Evolutionary conservation across 1,140 invertebrate species (phyloP), one percentile per base, ranked within the genome.

Genomic region (Drosophila mauritiana): DNA sequence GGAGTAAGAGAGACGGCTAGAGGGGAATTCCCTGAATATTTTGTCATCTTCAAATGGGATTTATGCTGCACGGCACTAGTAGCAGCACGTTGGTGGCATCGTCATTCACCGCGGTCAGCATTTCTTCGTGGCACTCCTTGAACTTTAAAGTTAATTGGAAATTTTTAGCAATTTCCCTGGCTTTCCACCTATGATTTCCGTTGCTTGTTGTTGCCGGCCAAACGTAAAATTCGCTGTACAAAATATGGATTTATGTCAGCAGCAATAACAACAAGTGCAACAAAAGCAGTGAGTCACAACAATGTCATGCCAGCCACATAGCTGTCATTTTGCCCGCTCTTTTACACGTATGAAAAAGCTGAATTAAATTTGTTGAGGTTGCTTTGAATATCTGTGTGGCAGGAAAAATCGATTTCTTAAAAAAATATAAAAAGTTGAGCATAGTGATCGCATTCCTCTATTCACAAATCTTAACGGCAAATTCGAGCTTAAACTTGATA

Each of bases 221-320:
- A 84, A 80, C 85, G 80, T 84, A 64, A 84, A 88, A 88, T 88
- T 89, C 84, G 72, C 73, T 78, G 61, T 56, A 78, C 64, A 84
- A 88, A 88, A 88, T 88, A 88, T 89, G 84, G 84, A 88, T 88
- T 88, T 88, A 88, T 88, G 84, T 88, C 84, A 80, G 51, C 67
- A 46, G 40, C 82, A 73, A 64, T 20, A 46, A 25, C 34, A 34
- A 27, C 54, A 70, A 17, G 48, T 58, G 31, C 68, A 70, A n/a
- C 49, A 69, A 37, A 48, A 59, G 22, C 34, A 31, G 31, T 39
- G 45, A 52, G 17, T 53, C 62, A 53, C 67, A 75, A 27, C 74
- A 64, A 49, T 72, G 73, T 77, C 77, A 82, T 49, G 49, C 63
- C 49, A 51, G 45, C 56, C 68, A 62, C 63, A 84, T 64, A 68